Percentiles rank a stretch among this genome's conserved stretches.
Evolutionary conservation across 2,797 vertebrate species (phyloP).

Genomic region (Nothura maculosa): DNA sequence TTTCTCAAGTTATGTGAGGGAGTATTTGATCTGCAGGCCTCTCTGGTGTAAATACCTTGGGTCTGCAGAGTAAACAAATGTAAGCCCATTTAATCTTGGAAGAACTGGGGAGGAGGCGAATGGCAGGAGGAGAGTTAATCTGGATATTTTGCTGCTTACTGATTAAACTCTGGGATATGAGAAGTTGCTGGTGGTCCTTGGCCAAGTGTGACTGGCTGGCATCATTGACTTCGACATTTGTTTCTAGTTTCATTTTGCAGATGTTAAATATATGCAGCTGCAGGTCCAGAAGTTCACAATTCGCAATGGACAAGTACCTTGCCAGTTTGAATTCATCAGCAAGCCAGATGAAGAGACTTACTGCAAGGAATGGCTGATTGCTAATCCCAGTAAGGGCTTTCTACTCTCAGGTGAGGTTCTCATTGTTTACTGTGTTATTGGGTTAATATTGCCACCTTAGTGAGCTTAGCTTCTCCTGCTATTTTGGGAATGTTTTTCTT

Average conservation of each 20-base stretch:
- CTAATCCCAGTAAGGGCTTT: conserved; percentile 92
- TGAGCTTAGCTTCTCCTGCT: background rate
- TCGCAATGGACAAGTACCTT: conserved; percentile 93
- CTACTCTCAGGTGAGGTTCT: conserved; percentile 89
- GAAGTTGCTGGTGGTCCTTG: background rate
- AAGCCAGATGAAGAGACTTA: conserved; percentile 92
- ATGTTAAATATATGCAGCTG: conserved; percentile 96
- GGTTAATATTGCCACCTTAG: background rate
- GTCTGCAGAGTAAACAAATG: background rate
- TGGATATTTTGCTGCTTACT: background rate
- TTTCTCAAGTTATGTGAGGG: background rate
- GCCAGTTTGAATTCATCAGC: conserved; percentile 96
- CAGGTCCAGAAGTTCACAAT: conserved; percentile 89
- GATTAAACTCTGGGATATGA: conserved; percentile 6
- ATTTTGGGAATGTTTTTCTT: background rate
- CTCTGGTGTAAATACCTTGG: background rate
- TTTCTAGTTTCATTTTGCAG: conserved; percentile 90
- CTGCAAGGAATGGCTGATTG: conserved; percentile 93
- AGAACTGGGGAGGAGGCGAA: background rate
- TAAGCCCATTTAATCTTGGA: background rate
- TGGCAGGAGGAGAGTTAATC: background rate
- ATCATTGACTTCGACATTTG: background rate
- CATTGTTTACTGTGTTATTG: background rate
- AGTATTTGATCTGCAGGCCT: background rate
- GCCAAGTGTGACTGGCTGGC: background rate